phyloP scores from a whole-genome alignment of 1,140 invertebrate genomes.

The Bombus superbus region DNA sequence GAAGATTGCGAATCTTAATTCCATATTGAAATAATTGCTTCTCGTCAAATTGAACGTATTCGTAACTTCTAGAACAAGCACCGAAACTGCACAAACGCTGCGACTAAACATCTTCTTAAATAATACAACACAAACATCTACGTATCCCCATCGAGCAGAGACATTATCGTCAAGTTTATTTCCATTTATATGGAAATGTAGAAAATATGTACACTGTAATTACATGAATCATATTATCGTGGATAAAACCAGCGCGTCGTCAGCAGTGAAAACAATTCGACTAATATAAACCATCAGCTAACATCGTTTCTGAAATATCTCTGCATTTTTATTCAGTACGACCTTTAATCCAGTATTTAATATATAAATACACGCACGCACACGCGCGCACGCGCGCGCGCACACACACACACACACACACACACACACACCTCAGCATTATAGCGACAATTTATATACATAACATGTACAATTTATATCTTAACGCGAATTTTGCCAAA shows the following conservation, averaged over 20 bases:
- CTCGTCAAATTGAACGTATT: too few relatives aligned
- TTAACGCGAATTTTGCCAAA: background rate
- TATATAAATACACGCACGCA: background rate
- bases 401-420: background rate
- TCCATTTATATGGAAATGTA: background rate
- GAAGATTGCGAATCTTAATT: too few relatives aligned
- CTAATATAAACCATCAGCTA: background rate
- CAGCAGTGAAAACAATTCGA: background rate
- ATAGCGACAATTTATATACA: background rate
- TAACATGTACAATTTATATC: background rate
- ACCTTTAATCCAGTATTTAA: background rate
- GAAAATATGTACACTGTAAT: background rate
- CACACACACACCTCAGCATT: background rate
- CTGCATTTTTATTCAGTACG: background rate
- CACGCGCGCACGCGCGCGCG: too few relatives aligned
- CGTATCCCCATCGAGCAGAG: background rate
- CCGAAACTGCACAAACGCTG: background rate
- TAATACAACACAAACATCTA: background rate
- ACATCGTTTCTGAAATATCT: background rate
- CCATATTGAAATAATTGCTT: too few relatives aligned
- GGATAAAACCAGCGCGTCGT: background rate
- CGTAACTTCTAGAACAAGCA: background rate
- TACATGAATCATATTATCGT: constrained; percentile 11
- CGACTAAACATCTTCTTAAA: background rate
- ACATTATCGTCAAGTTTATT: constrained; percentile 10